Evolutionary conservation across 2,797 vertebrate species (phyloP).

Genomic region (Sarcoramphus papa): DNA sequence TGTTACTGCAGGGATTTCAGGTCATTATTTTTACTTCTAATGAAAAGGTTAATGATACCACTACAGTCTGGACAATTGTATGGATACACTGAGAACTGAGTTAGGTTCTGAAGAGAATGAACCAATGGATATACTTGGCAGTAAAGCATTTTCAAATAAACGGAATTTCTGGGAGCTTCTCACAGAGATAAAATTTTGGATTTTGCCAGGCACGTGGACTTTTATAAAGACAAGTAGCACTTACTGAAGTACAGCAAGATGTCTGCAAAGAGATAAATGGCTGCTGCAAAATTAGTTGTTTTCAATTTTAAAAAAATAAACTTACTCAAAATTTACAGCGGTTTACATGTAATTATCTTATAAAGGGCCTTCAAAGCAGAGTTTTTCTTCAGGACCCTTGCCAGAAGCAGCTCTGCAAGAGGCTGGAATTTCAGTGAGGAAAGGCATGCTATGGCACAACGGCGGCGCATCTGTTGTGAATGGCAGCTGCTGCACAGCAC

Average conservation of each 20-base stretch:
- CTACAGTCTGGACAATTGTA: not conserved
- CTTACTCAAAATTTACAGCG: not conserved
- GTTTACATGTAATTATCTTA: not conserved
- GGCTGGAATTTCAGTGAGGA: constrained; percentile 48
- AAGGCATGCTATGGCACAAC: not conserved
- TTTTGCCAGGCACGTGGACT: accelerated
- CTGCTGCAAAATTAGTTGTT: not conserved
- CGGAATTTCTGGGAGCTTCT: not conserved
- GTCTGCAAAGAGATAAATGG: not conserved
- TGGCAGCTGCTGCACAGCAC: constrained; percentile 24
- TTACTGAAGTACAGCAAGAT: not conserved
- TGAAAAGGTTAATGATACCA: not conserved
- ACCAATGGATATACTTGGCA: not conserved
- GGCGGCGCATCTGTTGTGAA: not conserved
- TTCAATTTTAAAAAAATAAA: not conserved
- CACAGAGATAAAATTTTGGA: not conserved
- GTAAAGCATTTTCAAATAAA: not conserved
- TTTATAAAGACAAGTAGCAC: not conserved
- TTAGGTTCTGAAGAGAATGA: not conserved
- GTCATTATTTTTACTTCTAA: not conserved
- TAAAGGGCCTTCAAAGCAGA: constrained; percentile 2
- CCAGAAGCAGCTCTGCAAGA: constrained; percentile 35
- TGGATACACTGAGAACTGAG: not conserved
- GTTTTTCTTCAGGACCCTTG: constrained; percentile 15
- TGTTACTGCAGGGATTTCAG: not conserved